These are phyloP conservation scores for Dicrurus megarhynchus DNA, from an alignment of 2,113 vertebrate genomes.

Conservation along the genomic window DNA sequence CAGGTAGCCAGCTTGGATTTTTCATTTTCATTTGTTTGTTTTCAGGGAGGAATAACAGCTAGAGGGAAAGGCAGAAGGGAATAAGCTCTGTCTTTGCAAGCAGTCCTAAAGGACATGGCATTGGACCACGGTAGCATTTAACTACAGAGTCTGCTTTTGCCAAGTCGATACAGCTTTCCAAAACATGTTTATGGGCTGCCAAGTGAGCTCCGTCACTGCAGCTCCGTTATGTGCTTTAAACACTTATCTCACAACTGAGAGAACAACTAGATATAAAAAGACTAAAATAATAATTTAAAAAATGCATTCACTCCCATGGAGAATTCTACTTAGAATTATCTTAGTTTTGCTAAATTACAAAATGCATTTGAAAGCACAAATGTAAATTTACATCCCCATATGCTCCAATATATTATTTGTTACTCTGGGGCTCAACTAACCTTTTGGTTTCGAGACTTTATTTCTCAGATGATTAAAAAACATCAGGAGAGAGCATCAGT, in stretches of 20 bases:
- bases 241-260: background rate
- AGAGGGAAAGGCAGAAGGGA: background rate
- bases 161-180: background rate
- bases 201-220: background rate
- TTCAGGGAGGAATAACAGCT: background rate
- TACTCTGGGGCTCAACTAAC: constrained; percentile 20
- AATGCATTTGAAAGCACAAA: background rate
- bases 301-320: background rate
- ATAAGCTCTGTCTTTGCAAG: background rate
- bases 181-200: background rate
- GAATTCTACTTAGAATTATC: background rate
- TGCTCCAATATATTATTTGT: background rate
- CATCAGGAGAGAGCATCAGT: background rate
- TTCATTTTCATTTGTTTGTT: background rate
- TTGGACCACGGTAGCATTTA: background rate
- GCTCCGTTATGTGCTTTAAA: background rate
- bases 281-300: background rate
- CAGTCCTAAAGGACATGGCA: background rate
- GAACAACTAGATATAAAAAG: background rate
- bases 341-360: background rate
- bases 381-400: background rate
- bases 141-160: background rate
- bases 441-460: background rate
- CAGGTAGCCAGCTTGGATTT: background rate
- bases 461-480: constrained; percentile 25